phyloP scores from a whole-genome alignment of 1,140 invertebrate species.

The Halictus rubicundus region DNA sequence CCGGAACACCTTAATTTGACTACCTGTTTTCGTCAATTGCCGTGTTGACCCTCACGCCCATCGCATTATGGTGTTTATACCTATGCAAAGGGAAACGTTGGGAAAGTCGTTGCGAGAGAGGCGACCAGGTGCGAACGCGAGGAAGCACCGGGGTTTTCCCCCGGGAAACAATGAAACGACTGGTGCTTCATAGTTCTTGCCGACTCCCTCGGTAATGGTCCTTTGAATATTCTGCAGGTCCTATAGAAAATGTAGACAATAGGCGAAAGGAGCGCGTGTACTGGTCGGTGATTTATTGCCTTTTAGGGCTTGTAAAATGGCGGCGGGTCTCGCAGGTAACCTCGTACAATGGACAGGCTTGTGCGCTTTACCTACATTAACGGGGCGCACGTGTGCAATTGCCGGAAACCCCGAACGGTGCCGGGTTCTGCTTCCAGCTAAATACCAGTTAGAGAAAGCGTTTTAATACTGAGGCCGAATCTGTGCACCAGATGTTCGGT shows the following conservation, averaged over 20 bases:
- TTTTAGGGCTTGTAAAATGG: not conserved
- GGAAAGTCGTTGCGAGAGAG: too few relatives aligned
- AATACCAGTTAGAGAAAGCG: constrained; percentile 49
- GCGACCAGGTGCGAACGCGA: too few relatives aligned
- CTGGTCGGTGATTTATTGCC: not conserved
- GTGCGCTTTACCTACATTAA: constrained; percentile 16
- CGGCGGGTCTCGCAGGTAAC: not conserved
- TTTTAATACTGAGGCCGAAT: constrained; percentile 25
- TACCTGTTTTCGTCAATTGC: too few relatives aligned
- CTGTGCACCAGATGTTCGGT: constrained; percentile 69
- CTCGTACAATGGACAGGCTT: not conserved
- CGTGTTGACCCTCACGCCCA: too few relatives aligned
- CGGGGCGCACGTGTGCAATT: constrained; percentile 40
- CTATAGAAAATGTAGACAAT: not conserved
- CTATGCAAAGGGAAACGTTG: too few relatives aligned
- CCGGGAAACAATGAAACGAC: too few relatives aligned
- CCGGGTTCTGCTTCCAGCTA: constrained; percentile 43
- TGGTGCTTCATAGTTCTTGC: not conserved
- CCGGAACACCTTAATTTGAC: too few relatives aligned
- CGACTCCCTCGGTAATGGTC: not conserved
- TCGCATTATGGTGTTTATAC: too few relatives aligned
- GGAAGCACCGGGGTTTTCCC: too few relatives aligned
- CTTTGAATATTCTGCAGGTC: not conserved
- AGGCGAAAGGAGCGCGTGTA: not conserved
- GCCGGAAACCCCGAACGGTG: constrained; percentile 60